Evolutionary conservation across 2,113 vertebrate genomes (phyloP).

Genomic region (Ageneiosus marmoratus): DNA sequence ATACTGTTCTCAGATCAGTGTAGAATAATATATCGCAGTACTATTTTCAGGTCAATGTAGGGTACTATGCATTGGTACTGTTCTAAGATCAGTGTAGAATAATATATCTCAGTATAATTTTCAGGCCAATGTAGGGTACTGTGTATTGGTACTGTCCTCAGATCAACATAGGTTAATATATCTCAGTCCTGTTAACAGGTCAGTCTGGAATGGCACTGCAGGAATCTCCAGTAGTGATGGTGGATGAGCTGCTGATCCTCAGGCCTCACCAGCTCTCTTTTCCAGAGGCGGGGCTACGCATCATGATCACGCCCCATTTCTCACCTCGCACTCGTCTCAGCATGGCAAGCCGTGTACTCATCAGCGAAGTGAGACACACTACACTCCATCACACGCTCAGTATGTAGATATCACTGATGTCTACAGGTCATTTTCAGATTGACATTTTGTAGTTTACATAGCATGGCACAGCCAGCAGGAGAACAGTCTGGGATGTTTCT

Average conservation of each 20-base stretch:
- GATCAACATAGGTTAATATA: background rate
- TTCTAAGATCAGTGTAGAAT: background rate
- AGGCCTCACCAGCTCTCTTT: constrained; percentile 78
- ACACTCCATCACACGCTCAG: background rate
- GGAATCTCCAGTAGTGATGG: constrained; percentile 74
- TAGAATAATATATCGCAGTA: background rate
- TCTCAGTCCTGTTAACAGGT: constrained; percentile 50
- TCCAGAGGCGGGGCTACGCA: constrained; percentile 74
- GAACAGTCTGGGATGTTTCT: background rate
- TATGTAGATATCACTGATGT: background rate
- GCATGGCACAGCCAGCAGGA: background rate
- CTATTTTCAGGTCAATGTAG: background rate
- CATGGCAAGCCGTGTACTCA: constrained; percentile 78
- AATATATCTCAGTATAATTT: background rate
- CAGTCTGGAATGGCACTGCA: constrained; percentile 53
- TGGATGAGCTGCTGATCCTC: constrained; percentile 76
- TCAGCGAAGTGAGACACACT: constrained; percentile 72
- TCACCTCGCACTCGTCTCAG: constrained; percentile 76
- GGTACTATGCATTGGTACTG: background rate
- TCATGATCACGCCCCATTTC: constrained; percentile 81
- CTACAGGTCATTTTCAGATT: background rate
- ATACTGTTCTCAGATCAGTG: background rate
- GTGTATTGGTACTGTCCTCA: background rate
- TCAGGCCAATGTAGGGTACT: background rate
- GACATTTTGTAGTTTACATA: background rate